phyloP scores from a whole-genome alignment of 2,888 invertebrate species.

The Agrenia bidenticulata region DNA sequence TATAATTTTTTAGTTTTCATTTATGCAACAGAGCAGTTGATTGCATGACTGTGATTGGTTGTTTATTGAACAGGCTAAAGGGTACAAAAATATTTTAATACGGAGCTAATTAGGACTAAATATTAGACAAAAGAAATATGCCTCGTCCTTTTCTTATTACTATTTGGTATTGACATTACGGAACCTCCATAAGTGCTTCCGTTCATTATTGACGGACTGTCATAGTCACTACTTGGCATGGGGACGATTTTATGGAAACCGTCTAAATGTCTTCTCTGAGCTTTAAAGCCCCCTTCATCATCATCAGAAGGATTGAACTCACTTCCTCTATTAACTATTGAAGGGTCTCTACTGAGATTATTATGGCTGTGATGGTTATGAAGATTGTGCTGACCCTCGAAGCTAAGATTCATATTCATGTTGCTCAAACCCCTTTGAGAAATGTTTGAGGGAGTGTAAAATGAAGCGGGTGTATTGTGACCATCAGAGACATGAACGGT shows the following conservation, averaged over 20 bases:
- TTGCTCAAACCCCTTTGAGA: conserved; percentile 21
- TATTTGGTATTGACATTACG: conserved; percentile 52
- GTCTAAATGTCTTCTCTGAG: conserved; percentile 43
- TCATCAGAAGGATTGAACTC: conserved; percentile 48
- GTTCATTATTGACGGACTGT: conserved; percentile 52
- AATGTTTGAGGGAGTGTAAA: conserved; percentile 35
- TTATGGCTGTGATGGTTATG: conserved; percentile 34
- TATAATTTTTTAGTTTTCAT: no score
- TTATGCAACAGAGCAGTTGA: conserved; percentile 9
- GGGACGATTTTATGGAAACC: conserved; percentile 51
- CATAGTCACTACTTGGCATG: conserved; percentile 52
- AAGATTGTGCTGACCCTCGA: conserved; percentile 25
- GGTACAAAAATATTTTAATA: conserved; percentile 15
- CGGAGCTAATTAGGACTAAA: neutral
- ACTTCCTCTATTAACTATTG: conserved; percentile 27
- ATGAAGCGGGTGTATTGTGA: conserved; percentile 47
- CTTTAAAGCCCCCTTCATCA: conserved; percentile 51
- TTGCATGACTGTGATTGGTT: conserved; percentile 21
- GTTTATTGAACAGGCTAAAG: neutral
- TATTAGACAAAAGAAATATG: conserved; percentile 52
- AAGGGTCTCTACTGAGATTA: conserved; percentile 42
- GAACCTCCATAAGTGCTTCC: conserved; percentile 52
- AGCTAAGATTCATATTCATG: conserved; percentile 30
- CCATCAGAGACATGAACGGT: conserved; percentile 52
- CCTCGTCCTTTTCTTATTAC: conserved; percentile 52